Evolutionary conservation across 2,797 vertebrate species (phyloP).

Genomic region (Pogoniulus pusillus): DNA sequence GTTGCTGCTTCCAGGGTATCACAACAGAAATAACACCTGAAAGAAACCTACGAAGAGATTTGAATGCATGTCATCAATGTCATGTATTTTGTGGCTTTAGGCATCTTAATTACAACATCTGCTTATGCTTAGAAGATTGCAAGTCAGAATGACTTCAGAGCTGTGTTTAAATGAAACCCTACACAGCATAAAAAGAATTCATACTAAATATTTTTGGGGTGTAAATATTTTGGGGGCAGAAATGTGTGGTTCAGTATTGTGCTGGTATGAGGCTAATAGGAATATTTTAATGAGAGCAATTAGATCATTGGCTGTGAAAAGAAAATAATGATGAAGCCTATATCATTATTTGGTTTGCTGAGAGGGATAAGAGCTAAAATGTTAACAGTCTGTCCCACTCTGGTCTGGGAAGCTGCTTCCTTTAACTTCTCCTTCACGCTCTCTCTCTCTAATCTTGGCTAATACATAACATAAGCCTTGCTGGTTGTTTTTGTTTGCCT

Average conservation of each 20-base stretch:
- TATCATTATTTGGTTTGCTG: no score
- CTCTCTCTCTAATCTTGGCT: no score
- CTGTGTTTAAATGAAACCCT: not conserved
- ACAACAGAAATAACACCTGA: not conserved
- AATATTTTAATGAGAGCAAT: no score
- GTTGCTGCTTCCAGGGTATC: not conserved
- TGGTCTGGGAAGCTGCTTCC: no score
- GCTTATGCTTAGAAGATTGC: not conserved
- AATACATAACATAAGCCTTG: no score
- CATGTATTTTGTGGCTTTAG: slow-evolving; percentile 34
- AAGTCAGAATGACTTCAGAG: not conserved
- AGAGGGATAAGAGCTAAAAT: no score
- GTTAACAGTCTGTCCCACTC: no score
- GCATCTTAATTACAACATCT: not conserved
- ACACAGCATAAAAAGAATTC: not conserved
- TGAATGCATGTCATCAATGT: not conserved
- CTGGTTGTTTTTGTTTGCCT: no score
- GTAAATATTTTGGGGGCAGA: not conserved
- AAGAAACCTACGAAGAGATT: not conserved
- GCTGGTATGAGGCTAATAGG: no score
- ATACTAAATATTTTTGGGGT: not conserved
- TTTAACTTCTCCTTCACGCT: no score
- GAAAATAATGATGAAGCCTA: no score
- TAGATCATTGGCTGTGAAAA: no score
- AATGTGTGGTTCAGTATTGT: not conserved